Evolutionary conservation across 2,113 vertebrate genomes (phyloP), one percentile per base, ranked within the genome.

Genomic region (Lepus europaeus): DNA sequence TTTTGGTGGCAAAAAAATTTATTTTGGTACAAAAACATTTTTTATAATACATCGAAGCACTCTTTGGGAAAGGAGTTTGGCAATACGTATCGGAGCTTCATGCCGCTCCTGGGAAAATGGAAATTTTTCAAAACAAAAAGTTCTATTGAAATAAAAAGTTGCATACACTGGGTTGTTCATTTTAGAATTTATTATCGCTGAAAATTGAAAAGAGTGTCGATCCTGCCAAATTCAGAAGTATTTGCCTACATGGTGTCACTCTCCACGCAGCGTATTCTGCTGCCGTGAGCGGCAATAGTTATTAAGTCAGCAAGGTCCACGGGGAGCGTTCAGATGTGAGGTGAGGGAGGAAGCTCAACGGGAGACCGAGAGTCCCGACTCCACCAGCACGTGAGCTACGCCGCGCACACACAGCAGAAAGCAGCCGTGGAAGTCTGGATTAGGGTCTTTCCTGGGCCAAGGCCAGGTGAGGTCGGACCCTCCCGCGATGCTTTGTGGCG

Each of bases 201-300:
- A 74, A 69, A 74, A 81, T 3, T 5, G 83, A 78, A 33, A 56
- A 93, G 78, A 89, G 68, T 86, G 63, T 82, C 66, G 81, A 39
- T 68, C 59, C 70, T 79, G 87, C 39, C 94, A 74, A 77, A 86
- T 22, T 5, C 74, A 51, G 70, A 70, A 68, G 39, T 68, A 51
- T 27, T 64, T 73, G 69, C 63, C 49, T 76, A 72, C 63, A 27
- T 61, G 10, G 29, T 9, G 69, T n/a, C 83, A 74, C 70, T 64
- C 56, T 51, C 64, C 84, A 59, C 49, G 19, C 13, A 36, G 63
- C 63, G 73, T 36, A 49, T 61, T 81, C 33, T 29, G 2, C 2
- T 11, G 9, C 29, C 95, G 49, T 64, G 66, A 51, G 78, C 19
- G 23, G 78, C 14, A 77, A n/a, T 8, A 20, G 69, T 74, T 82